phyloP scores from a whole-genome alignment of 2,797 vertebrate species.

The Melanotaenia nigrans region DNA sequence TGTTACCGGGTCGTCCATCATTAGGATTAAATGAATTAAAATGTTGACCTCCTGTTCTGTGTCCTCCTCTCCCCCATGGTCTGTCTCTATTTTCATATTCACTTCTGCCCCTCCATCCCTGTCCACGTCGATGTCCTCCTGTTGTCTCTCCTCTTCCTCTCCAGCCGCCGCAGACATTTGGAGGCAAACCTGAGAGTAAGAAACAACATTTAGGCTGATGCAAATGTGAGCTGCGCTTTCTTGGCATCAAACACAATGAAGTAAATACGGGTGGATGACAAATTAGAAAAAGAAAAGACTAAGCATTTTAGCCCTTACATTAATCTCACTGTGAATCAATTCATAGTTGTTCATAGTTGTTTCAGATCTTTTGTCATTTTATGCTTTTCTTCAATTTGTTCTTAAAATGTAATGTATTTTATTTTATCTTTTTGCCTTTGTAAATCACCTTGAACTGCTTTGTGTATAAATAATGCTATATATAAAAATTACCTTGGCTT shows the following conservation, averaged over 20 bases:
- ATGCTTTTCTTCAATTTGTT: too few relatives aligned
- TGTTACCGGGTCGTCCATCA: constrained; percentile 19
- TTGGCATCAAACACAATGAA: too few relatives aligned
- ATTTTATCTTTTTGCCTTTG: too few relatives aligned
- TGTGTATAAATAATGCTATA: too few relatives aligned
- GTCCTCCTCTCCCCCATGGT: constrained; percentile 39
- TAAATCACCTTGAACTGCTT: too few relatives aligned
- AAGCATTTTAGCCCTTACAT: too few relatives aligned
- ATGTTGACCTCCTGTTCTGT: constrained; percentile 31
- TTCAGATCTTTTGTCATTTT: too few relatives aligned
- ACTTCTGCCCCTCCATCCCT: constrained; percentile 35
- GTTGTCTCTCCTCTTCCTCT: constrained; percentile 55
- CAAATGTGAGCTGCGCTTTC: not conserved
- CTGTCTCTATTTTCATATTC: constrained; percentile 27
- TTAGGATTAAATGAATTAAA: constrained; percentile 30
- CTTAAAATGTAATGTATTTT: too few relatives aligned
- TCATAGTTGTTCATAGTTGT: too few relatives aligned
- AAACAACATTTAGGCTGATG: not conserved
- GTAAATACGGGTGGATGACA: not conserved
- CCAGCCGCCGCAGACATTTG: constrained; percentile 36
- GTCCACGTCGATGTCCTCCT: constrained; percentile 51
- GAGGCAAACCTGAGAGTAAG: constrained; percentile 48
- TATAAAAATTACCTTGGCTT: too few relatives aligned
- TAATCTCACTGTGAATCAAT: too few relatives aligned
- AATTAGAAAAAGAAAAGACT: not conserved